Percentiles rank a stretch among this genome's conserved stretches.
These are phyloP conservation scores for Battus philenor DNA, from an alignment of 1,140 invertebrate genomes.

Conservation along the genomic window DNA sequence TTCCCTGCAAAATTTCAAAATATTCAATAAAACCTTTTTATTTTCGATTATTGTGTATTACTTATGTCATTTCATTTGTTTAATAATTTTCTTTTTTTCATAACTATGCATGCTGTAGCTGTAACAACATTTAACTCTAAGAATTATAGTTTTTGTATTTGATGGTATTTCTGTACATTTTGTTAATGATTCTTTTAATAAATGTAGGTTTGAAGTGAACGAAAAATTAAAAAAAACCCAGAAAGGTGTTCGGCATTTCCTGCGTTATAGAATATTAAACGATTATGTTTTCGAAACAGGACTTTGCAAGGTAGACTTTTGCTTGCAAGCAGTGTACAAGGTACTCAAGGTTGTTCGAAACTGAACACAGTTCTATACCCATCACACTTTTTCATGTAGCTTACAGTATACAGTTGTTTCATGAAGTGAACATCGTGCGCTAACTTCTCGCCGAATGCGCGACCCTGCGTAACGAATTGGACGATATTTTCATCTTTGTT, in stretches of 20 bases:
- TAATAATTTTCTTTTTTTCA: too few species aligned
- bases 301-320: conserved; percentile 57
- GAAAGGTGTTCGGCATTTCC: conserved; percentile 23
- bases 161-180: too few species aligned
- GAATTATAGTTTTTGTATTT: too few species aligned
- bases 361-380: conserved; percentile 27
- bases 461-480: conserved; percentile 47
- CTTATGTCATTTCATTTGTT: too few species aligned
- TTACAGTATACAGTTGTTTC: conserved; percentile 30
- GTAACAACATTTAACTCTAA: too few species aligned
- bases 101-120: too few species aligned
- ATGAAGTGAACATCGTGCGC: conserved; percentile 40
- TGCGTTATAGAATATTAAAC: conserved; percentile 38
- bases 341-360: conserved; percentile 61
- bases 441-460: conserved; percentile 45
- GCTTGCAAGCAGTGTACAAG: conserved; percentile 34
- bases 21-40: too few species aligned
- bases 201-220: too few species aligned
- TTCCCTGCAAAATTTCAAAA: too few species aligned
- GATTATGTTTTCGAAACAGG: conserved; percentile 59
- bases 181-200: too few species aligned
- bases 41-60: too few species aligned
- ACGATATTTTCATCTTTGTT: conserved; percentile 54
- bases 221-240: neutral
- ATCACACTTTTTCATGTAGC: conserved; percentile 33